Percentiles rank a stretch among this genome's conserved stretches.
phyloP scores from a whole-genome alignment of 2,113 vertebrate species.

The Melozone crissalis region DNA sequence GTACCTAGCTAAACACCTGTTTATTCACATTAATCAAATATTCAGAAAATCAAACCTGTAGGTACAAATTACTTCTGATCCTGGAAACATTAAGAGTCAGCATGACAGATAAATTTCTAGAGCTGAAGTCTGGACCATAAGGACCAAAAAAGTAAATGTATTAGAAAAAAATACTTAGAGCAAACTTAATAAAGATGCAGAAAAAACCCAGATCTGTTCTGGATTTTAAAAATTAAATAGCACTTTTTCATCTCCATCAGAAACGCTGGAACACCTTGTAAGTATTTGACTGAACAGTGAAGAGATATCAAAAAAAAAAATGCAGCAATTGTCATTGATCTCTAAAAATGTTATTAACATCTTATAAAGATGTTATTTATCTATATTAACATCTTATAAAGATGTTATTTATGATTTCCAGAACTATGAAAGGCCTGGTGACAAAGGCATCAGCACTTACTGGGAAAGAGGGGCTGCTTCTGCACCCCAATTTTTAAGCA shows the following conservation, averaged over 20 bases:
- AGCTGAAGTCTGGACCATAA: not conserved
- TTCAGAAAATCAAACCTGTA: not conserved
- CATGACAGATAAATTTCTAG: not conserved
- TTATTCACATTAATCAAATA: not conserved
- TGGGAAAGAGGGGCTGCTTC: not conserved
- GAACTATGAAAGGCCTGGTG: not conserved
- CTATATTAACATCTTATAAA: no score
- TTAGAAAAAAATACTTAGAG: not conserved
- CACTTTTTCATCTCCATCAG: not conserved
- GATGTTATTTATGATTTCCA: not conserved
- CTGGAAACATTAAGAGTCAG: not conserved
- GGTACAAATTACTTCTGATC: not conserved
- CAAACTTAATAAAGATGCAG: not conserved
- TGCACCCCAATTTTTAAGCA: not conserved
- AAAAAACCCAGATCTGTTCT: not conserved
- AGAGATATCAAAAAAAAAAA: not conserved
- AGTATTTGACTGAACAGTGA: not conserved
- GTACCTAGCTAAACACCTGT: not conserved
- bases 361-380: not conserved
- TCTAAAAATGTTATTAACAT: no score
- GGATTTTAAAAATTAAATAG: not conserved
- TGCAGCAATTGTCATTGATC: not conserved
- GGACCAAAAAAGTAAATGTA: not conserved
- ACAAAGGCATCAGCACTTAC: not conserved
- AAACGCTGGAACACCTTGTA: not conserved